A percentile compares a stretch with the other conserved stretches of the same genome.
These are phyloP conservation scores for Nesospiza acunhae DNA, from an alignment of 2,113 vertebrate genomes.

Conservation along the genomic window DNA sequence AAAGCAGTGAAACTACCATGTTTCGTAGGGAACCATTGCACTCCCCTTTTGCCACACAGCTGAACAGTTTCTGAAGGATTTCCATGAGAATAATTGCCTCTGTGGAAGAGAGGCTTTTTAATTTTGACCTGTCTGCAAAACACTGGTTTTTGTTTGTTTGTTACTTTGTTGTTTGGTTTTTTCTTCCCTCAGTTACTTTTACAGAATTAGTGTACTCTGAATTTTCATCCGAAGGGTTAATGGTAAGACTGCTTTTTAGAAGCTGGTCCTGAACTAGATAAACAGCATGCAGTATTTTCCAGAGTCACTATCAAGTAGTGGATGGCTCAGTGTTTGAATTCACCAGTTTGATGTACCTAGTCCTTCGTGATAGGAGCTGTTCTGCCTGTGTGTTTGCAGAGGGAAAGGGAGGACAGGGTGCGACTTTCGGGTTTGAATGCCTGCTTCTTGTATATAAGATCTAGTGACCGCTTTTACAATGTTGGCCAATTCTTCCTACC, in stretches of 20 bases:
- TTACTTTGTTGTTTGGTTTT: background rate
- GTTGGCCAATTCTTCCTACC: background rate
- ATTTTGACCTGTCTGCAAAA: background rate
- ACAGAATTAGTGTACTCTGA: background rate
- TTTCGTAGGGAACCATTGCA: background rate
- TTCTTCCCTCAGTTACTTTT: background rate
- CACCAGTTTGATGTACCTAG: background rate
- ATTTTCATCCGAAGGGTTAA: background rate
- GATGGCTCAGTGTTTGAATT: background rate
- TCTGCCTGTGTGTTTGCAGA: background rate
- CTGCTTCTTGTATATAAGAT: background rate
- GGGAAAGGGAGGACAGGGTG: background rate
- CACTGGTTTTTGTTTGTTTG: background rate
- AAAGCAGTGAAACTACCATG: background rate
- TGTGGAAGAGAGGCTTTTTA: background rate
- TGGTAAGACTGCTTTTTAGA: background rate
- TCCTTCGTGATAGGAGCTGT: background rate
- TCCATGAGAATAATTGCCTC: background rate
- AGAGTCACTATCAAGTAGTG: background rate
- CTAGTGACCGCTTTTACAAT: background rate
- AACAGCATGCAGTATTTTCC: background rate
- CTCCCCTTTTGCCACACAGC: background rate
- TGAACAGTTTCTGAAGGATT: background rate
- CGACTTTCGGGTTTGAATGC: background rate
- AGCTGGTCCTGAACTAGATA: background rate